Evolutionary conservation across 2,888 invertebrate species (phyloP).

Genomic region (Pristionchus fissidentatus): DNA sequence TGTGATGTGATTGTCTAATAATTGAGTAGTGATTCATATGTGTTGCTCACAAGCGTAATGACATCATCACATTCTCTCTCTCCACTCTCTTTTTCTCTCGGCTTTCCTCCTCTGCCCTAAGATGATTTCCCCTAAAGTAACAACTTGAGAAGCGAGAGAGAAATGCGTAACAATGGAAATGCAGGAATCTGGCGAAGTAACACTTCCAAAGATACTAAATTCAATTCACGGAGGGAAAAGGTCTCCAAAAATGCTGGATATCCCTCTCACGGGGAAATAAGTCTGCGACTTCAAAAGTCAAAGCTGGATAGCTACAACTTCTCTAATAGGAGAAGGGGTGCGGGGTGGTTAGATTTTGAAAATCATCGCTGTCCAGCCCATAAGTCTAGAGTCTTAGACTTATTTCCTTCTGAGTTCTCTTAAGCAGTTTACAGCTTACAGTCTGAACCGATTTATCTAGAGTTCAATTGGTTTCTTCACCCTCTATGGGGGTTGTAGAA

Average conservation of each 20-base stretch:
- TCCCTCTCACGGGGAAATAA: background rate
- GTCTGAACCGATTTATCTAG: no score
- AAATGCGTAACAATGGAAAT: background rate
- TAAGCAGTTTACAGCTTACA: no score
- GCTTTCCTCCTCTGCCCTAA: conserved; percentile 44
- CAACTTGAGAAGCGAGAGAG: conserved; percentile 36
- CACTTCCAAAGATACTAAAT: background rate
- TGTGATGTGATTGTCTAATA: background rate
- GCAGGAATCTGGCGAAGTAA: background rate
- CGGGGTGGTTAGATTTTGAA: no score
- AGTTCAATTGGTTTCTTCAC: no score
- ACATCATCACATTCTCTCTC: conserved; percentile 14
- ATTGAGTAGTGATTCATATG: background rate
- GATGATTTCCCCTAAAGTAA: conserved; percentile 45
- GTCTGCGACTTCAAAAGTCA: background rate
- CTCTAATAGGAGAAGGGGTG: no score
- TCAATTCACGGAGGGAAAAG: background rate
- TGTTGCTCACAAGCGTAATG: conserved; percentile 29
- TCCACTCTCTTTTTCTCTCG: background rate
- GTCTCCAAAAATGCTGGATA: background rate
- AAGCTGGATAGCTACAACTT: no score
- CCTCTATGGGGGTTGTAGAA: no score
- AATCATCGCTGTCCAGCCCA: no score
- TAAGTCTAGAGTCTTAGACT: no score
- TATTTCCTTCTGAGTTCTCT: no score